A percentile compares a stretch with the other conserved stretches of the same genome.
Evolutionary conservation across 2,888 invertebrate species (phyloP).

Genomic region (Cerastis rubricosa): DNA sequence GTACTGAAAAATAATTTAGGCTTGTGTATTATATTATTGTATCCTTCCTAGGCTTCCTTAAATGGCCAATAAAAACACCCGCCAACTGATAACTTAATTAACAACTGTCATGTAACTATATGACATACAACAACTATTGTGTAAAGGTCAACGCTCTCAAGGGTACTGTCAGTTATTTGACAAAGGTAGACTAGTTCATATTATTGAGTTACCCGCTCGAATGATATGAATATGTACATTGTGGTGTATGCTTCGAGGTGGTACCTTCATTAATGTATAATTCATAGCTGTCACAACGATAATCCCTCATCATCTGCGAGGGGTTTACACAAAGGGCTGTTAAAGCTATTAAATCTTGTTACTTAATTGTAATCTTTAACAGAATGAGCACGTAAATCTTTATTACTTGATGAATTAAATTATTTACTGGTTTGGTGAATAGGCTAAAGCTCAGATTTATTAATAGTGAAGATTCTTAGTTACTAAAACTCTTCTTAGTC

Average conservation of each 20-base stretch:
- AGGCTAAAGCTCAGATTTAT: neutral
- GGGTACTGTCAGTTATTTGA: slow-evolving; percentile 4
- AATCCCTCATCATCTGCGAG: slow-evolving; percentile 30
- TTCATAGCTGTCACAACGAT: slow-evolving; percentile 20
- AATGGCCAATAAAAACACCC: neutral
- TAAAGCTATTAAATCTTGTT: slow-evolving; percentile 17
- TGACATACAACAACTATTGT: neutral
- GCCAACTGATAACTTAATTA: neutral
- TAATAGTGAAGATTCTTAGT: neutral
- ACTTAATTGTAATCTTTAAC: slow-evolving; percentile 21
- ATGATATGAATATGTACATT: neutral
- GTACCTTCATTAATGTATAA: slow-evolving; percentile 23
- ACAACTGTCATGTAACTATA: neutral
- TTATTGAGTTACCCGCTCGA: slow-evolving; percentile 14
- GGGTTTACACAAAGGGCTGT: slow-evolving; percentile 9
- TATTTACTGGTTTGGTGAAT: slow-evolving; percentile 8
- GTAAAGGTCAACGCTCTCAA: slow-evolving; percentile 8
- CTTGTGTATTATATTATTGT: no score
- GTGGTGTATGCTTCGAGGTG: neutral
- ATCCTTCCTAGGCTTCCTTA: no score
- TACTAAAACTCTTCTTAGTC: no score
- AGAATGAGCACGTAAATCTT: slow-evolving; percentile 1
- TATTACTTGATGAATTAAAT: slow-evolving; percentile 22
- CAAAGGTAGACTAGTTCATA: slow-evolving; percentile 28
- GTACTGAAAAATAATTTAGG: no score